Conservation (phyloP, 2,113 vertebrate genomes). For the Meriones unguiculatus region DNA sequence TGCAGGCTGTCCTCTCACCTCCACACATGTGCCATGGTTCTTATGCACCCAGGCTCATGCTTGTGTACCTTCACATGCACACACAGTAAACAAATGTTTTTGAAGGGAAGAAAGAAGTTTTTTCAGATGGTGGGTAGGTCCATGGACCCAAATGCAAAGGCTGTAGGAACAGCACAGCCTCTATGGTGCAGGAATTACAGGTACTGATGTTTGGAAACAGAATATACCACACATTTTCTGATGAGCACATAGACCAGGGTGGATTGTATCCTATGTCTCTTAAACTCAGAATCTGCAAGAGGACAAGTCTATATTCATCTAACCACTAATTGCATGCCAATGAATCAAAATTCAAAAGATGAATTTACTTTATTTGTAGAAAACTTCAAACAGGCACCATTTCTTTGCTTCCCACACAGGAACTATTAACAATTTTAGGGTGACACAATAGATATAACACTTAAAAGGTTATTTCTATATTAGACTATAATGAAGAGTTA, state of each 20-base stretch:
- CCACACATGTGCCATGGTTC: background rate
- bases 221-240: background rate
- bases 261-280: background rate
- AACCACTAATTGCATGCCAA: background rate
- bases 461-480: background rate
- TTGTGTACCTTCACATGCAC: background rate
- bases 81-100: background rate
- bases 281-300: background rate
- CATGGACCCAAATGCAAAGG: background rate
- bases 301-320: background rate
- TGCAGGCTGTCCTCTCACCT: background rate
- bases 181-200: background rate
- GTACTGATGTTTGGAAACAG: background rate
- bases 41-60: background rate
- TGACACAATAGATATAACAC: background rate
- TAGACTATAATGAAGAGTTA: background rate
- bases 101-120: background rate
- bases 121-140: background rate
- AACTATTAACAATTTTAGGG: background rate
- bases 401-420: background rate
- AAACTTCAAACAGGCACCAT: background rate
- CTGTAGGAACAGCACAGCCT: accelerated
- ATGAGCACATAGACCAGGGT: background rate
- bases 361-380: background rate
- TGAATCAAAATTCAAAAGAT: background rate